Evolutionary conservation across 2,113 vertebrate species (phyloP).

Genomic region (Odocoileus virginianus): DNA sequence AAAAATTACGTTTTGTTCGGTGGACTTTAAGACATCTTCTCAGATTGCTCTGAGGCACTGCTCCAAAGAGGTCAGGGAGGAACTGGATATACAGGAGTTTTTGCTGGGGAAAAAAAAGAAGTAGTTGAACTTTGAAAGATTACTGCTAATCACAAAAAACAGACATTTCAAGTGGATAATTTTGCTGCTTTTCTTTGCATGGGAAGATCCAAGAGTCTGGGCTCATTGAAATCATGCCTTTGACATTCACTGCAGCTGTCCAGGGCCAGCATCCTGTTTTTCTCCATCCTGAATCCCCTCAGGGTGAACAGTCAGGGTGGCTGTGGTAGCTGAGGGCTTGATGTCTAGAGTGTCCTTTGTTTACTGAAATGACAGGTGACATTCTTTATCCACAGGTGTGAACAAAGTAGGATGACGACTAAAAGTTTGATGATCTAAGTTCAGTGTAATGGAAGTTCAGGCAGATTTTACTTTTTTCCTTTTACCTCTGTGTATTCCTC

Average conservation of each 20-base stretch:
- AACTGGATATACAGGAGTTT: background rate
- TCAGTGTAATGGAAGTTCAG: background rate
- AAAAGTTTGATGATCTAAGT: background rate
- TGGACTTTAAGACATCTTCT: background rate
- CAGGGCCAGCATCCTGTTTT: background rate
- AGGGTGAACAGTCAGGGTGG: background rate
- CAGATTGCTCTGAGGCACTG: background rate
- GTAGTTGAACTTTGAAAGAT: background rate
- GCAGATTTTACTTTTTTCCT: background rate
- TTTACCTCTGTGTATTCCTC: no score
- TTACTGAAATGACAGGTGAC: background rate
- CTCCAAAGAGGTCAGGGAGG: background rate
- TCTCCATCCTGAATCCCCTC: background rate
- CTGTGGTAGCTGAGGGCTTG: background rate
- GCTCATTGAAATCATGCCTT: background rate
- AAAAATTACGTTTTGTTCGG: fast-evolving
- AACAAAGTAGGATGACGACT: background rate
- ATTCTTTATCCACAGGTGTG: background rate
- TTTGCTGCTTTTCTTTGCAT: background rate
- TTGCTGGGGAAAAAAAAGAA: background rate
- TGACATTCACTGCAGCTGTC: background rate
- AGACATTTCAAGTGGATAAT: background rate
- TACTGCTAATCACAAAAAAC: background rate
- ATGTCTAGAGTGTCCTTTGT: background rate
- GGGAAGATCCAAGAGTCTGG: background rate